Evolutionary conservation across 30 jellyfish, hydroid and myxozoan genomes (phyloP).

Genomic region (Turritopsis dohrnii): DNA sequence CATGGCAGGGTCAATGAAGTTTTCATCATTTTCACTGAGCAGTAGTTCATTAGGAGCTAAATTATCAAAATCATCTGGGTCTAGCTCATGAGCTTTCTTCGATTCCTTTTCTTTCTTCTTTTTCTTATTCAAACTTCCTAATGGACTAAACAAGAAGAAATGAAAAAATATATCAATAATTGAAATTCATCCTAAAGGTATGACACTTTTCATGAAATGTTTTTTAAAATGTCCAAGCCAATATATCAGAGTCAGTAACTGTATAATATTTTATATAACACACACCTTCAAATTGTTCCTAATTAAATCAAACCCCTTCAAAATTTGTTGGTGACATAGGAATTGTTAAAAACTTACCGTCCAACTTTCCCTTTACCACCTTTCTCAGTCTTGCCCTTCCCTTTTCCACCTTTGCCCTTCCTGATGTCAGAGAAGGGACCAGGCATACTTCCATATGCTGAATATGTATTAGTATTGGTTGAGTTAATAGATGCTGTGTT

Average conservation of each 20-base stretch:
- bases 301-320: too few species aligned
- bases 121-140: slow-evolving; percentile 16
- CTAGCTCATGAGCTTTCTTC: slow-evolving; percentile 17
- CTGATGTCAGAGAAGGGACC: slow-evolving; percentile 5
- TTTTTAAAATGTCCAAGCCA: too few species aligned
- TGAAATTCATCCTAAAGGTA: too few species aligned
- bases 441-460: slow-evolving; percentile 5
- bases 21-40: slow-evolving; percentile 10
- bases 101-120: slow-evolving; percentile 28
- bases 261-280: too few species aligned
- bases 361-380: slow-evolving; percentile 37
- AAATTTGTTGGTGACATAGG: not conserved
- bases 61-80: slow-evolving; percentile 42
- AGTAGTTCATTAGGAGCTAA: slow-evolving; percentile 32
- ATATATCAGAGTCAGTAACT: too few species aligned
- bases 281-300: too few species aligned
- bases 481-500: slow-evolving; percentile 3
- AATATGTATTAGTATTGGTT: not conserved
- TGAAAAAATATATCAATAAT: not conserved
- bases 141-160: slow-evolving; percentile 15
- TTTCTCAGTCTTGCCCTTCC: slow-evolving; percentile 18
- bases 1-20: slow-evolving; percentile 35
- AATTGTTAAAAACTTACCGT: slow-evolving; percentile 26
- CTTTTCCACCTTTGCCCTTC: slow-evolving; percentile 28
- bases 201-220: too few species aligned